phyloP scores from a whole-genome alignment of 2,888 invertebrate genomes.

The Kryphioiulus occultus region DNA sequence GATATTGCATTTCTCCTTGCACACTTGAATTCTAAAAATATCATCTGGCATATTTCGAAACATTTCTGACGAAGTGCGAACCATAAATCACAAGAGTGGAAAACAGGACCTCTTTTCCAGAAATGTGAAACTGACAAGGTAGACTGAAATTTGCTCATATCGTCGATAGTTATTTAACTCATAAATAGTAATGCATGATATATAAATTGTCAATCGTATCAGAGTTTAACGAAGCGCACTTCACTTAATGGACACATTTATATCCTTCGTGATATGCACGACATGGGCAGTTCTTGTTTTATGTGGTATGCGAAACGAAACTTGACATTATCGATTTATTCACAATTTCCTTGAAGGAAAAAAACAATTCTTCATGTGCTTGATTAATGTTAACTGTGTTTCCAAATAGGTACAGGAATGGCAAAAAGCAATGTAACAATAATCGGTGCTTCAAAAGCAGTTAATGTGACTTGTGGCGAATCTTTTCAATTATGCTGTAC shows the following conservation, averaged over 20 bases:
- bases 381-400: background rate
- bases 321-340: too few species aligned
- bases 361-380: background rate
- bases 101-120: background rate
- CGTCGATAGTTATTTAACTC: too few species aligned
- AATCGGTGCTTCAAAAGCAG: background rate
- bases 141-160: too few species aligned
- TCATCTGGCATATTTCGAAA: background rate
- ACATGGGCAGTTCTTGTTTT: background rate
- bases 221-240: too few species aligned
- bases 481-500: background rate
- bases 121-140: background rate
- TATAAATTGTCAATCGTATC: too few species aligned
- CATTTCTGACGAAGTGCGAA: background rate
- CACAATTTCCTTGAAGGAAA: background rate
- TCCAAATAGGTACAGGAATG: background rate
- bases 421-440: background rate
- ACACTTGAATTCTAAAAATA: background rate
- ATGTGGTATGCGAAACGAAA: background rate
- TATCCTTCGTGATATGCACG: background rate
- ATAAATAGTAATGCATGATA: too few species aligned
- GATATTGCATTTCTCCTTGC: slow-evolving; percentile 6
- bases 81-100: background rate
- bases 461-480: background rate
- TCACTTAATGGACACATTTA: background rate